Conservation (phyloP, 1,140 invertebrate genomes). For the Nixonia krombeini region DNA sequence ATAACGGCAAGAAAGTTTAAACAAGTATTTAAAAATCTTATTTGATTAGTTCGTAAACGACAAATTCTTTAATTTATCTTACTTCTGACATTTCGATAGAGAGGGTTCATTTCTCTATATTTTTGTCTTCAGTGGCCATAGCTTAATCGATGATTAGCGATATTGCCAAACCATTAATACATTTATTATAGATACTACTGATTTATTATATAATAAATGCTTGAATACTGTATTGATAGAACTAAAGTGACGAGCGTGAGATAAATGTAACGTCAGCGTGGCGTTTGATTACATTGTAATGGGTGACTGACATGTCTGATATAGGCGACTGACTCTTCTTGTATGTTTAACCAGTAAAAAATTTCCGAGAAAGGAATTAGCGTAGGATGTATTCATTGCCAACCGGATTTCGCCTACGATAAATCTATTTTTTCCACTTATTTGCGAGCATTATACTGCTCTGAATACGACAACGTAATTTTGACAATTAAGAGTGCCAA, state of each 20-base stretch:
- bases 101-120: no score
- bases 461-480: slow-evolving; percentile 27
- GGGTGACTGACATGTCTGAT: slow-evolving; percentile 37
- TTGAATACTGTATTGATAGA: background rate
- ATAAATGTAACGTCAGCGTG: no score
- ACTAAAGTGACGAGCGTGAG: background rate
- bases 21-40: no score
- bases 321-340: slow-evolving; percentile 15
- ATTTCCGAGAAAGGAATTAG: slow-evolving; percentile 25
- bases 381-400: slow-evolving; percentile 31
- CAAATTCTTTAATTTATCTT: no score
- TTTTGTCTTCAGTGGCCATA: slow-evolving; percentile 50
- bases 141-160: slow-evolving; percentile 20
- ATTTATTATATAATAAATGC: background rate
- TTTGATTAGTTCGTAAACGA: no score
- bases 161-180: slow-evolving; percentile 20
- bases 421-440: slow-evolving; percentile 25
- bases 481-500: slow-evolving; percentile 39
- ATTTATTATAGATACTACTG: no score
- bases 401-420: slow-evolving; percentile 15
- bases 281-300: background rate
- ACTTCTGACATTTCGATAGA: no score
- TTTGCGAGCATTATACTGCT: slow-evolving; percentile 18
- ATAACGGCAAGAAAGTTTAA: no score
- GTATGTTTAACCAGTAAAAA: no score